phyloP scores from a whole-genome alignment of 2,888 invertebrate species.

The Eilema caniola region DNA sequence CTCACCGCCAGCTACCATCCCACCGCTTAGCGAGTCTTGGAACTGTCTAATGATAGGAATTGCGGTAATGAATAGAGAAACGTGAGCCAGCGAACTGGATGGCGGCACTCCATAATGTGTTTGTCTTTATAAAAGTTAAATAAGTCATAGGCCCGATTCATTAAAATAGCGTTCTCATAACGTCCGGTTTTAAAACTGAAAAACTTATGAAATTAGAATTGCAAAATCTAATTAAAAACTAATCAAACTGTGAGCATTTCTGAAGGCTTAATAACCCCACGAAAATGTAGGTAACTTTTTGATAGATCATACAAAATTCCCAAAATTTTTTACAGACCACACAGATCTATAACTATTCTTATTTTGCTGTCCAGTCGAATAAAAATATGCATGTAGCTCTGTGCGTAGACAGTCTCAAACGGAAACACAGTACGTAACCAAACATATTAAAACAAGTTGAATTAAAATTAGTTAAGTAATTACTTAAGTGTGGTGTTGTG shows the following conservation, averaged over 20 bases:
- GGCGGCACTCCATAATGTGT: not conserved
- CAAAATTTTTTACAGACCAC: too few species aligned
- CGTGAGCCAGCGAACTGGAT: not conserved
- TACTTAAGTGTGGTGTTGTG: not conserved
- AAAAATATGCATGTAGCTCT: not conserved
- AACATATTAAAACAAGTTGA: not conserved
- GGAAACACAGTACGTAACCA: not conserved
- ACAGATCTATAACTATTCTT: too few species aligned
- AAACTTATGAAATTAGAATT: too few species aligned
- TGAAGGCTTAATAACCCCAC: too few species aligned
- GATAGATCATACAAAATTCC: too few species aligned
- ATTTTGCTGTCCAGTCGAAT: not conserved
- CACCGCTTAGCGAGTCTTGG: not conserved
- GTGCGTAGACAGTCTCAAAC: not conserved
- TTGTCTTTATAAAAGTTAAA: too few species aligned
- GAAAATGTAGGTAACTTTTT: not conserved
- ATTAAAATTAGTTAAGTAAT: constrained; percentile 14
- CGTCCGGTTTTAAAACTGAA: too few species aligned
- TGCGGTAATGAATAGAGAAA: not conserved
- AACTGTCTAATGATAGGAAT: not conserved
- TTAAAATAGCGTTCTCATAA: not conserved
- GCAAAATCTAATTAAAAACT: not conserved
- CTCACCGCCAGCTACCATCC: not conserved
- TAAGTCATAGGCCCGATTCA: not conserved
- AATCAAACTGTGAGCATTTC: too few species aligned